These are phyloP conservation scores for Corythaeola cristata DNA, from an alignment of 2,113 vertebrate genomes.

Conservation along the genomic window DNA sequence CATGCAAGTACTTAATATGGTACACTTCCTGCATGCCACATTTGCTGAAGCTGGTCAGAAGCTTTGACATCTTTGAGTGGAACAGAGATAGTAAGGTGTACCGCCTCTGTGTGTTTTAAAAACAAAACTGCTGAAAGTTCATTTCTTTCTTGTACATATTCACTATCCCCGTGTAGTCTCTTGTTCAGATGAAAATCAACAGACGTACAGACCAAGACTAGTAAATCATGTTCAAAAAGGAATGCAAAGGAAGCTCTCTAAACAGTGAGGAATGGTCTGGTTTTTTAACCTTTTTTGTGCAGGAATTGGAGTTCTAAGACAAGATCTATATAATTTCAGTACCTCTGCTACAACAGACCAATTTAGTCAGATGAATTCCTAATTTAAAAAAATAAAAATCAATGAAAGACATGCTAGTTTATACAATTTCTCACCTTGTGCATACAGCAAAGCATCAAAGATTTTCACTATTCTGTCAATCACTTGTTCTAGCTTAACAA, in stretches of 20 bases:
- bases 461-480: slow-evolving; percentile 80
- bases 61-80: neutral
- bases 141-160: neutral
- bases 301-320: neutral
- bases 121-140: neutral
- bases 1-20: neutral
- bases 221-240: neutral
- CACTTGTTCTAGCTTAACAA: slow-evolving; percentile 58
- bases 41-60: neutral
- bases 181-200: neutral
- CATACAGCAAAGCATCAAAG: slow-evolving; percentile 87
- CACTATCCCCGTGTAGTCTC: neutral
- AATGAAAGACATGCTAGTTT: neutral
- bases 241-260: neutral
- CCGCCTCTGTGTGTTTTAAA: neutral
- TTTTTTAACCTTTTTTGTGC: neutral
- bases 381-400: neutral
- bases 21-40: neutral
- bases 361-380: neutral
- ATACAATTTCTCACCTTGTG: slow-evolving; percentile 79
- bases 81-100: neutral
- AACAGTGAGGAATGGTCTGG: neutral
- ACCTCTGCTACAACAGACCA: neutral
- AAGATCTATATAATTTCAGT: neutral
- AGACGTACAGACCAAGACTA: neutral